These are phyloP conservation scores for Erebia epiphron DNA, from an alignment of 2,888 invertebrate species.

Conservation along the genomic window DNA sequence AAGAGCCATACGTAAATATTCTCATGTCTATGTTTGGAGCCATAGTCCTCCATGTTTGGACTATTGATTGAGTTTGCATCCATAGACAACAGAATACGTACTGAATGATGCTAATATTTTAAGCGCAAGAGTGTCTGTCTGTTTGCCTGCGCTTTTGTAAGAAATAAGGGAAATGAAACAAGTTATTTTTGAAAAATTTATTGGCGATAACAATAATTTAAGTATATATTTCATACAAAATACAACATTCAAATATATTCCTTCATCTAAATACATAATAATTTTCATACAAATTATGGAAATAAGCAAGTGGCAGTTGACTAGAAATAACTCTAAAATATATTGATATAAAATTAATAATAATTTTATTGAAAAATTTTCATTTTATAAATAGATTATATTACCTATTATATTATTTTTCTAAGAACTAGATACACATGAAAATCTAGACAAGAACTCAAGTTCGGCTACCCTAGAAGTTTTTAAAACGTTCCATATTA, in stretches of 20 bases:
- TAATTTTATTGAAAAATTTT: not conserved
- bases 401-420: not conserved
- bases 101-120: no score
- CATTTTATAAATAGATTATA: not conserved
- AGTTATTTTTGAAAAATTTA: conserved; percentile 63
- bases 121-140: no score
- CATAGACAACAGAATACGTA: no score
- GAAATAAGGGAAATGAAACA: not conserved
- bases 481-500: no score
- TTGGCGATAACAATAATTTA: conserved; percentile 68
- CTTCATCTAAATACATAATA: conserved; percentile 46
- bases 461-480: no score
- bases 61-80: no score
- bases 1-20: no score
- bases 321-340: conserved; percentile 40
- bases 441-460: not conserved
- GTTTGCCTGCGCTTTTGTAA: no score
- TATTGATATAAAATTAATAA: not conserved
- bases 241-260: conserved; percentile 67
- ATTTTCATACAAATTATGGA: conserved; percentile 42
- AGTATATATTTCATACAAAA: conserved; percentile 74
- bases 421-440: not conserved
- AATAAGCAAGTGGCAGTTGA: conserved; percentile 44
- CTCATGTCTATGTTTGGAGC: no score
- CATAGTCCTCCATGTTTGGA: no score